Evolutionary conservation across 2,113 vertebrate genomes (phyloP).

Genomic region (Panthera leo): DNA sequence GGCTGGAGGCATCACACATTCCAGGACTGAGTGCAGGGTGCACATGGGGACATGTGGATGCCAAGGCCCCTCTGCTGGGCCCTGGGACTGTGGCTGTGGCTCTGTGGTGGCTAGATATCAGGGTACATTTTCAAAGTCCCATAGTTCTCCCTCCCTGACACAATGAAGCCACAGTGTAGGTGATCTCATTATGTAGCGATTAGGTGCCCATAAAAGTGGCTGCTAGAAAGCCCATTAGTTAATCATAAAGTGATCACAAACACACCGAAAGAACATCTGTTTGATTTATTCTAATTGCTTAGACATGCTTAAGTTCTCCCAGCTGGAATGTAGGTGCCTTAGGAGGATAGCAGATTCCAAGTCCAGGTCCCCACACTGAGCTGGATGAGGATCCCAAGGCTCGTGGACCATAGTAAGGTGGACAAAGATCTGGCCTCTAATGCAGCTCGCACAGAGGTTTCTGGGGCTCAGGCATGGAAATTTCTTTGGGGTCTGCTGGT

Average conservation of each 20-base stretch:
- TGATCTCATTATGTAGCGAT: slow-evolving; percentile 75
- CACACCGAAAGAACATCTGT: slow-evolving; percentile 69
- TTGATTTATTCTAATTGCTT: slow-evolving; percentile 80
- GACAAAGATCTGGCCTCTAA: background rate
- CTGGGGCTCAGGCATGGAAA: background rate
- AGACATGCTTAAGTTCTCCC: slow-evolving; percentile 51
- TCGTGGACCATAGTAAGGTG: background rate
- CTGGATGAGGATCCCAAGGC: background rate
- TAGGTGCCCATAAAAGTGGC: slow-evolving; percentile 72
- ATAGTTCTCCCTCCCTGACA: slow-evolving; percentile 59
- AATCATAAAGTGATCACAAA: slow-evolving; percentile 80
- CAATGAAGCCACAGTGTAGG: slow-evolving; percentile 46
- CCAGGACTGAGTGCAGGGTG: background rate
- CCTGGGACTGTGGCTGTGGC: background rate
- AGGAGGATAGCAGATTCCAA: background rate
- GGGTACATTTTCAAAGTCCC: slow-evolving; percentile 37
- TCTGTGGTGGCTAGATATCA: background rate
- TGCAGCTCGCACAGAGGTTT: background rate
- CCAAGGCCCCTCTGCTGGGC: background rate
- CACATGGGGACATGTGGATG: too few relatives aligned
- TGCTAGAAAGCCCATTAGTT: slow-evolving; percentile 75
- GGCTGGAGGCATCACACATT: too few relatives aligned
- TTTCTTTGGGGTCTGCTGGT: background rate
- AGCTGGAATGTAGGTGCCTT: background rate
- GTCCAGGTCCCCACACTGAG: background rate